phyloP scores from a whole-genome alignment of 2,888 invertebrate species.

The Drosophila mayaguana region DNA sequence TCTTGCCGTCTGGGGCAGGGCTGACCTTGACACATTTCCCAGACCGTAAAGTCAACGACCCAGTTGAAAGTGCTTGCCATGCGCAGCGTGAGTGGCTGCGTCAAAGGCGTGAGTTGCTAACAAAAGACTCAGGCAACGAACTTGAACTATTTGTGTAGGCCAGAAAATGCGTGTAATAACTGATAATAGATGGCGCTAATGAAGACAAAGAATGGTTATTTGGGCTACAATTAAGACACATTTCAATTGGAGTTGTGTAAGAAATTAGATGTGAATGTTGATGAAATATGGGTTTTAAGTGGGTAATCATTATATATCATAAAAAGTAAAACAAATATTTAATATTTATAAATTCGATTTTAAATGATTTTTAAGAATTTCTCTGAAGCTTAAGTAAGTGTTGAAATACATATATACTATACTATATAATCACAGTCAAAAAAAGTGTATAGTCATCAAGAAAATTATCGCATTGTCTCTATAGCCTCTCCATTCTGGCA shows the following conservation, averaged over 20 bases:
- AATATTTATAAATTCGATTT: too few relatives aligned
- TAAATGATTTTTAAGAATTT: too few relatives aligned
- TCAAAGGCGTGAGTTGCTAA: slow-evolving; percentile 23
- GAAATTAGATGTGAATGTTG: not conserved
- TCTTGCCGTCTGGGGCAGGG: not conserved
- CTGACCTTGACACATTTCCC: slow-evolving; percentile 63
- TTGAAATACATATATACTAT: too few relatives aligned
- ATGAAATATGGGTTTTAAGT: not conserved
- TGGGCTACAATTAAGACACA: not conserved
- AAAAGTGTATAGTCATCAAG: too few relatives aligned
- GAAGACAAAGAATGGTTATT: not conserved
- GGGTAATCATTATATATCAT: not conserved
- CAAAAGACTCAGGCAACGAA: slow-evolving; percentile 65
- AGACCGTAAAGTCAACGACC: slow-evolving; percentile 53
- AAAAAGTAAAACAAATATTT: too few relatives aligned
- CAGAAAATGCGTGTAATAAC: not conserved
- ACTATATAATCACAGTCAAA: too few relatives aligned
- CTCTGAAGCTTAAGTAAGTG: too few relatives aligned
- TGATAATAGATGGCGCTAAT: not conserved
- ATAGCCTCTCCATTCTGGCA: too few relatives aligned
- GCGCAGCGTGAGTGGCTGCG: not conserved
- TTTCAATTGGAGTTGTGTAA: too few relatives aligned
- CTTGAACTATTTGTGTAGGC: slow-evolving; percentile 29
- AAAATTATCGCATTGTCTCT: too few relatives aligned
- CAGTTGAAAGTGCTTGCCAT: slow-evolving; percentile 25